phyloP scores from a whole-genome alignment of 1,140 invertebrate genomes.

The Dendroctonus valens region DNA sequence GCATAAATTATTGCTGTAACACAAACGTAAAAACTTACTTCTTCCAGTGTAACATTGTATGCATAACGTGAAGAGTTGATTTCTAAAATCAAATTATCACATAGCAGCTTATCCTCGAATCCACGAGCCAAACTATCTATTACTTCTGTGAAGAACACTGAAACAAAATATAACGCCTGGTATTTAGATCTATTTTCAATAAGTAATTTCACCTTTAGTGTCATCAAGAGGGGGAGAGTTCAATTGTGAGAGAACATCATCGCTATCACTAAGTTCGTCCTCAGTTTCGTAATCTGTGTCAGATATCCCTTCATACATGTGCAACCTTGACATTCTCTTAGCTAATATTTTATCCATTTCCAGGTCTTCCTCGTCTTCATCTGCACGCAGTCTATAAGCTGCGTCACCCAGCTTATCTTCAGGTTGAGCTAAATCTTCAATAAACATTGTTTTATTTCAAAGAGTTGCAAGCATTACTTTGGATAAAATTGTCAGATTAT shows the following conservation, averaged over 20 bases:
- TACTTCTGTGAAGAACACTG: conserved; percentile 86
- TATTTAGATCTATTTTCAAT: background rate
- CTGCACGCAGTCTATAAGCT: conserved; percentile 40
- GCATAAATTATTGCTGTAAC: too few species aligned
- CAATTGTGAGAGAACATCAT: conserved; percentile 56
- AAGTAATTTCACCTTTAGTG: conserved; percentile 60
- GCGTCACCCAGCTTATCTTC: conserved; percentile 42
- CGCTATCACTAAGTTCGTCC: conserved; percentile 54
- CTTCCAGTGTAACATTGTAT: conserved; percentile 85
- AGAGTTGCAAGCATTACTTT: background rate
- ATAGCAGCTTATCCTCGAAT: conserved; percentile 81
- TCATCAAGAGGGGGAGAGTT: conserved; percentile 68
- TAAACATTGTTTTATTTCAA: background rate
- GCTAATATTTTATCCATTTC: conserved; percentile 26
- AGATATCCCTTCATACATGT: conserved; percentile 47
- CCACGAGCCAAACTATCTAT: conserved; percentile 84
- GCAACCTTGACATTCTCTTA: conserved; percentile 36
- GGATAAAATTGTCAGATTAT: background rate
- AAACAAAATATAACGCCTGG: conserved; percentile 39
- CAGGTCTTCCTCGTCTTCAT: conserved; percentile 38
- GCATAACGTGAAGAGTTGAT: conserved; percentile 96
- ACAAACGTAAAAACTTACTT: conserved; percentile 49
- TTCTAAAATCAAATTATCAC: conserved; percentile 89
- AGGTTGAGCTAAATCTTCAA: background rate
- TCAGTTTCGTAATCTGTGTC: conserved; percentile 41